These are phyloP conservation scores for Cheirogaleus major DNA, from an alignment of 2,797 vertebrate genomes.

Conservation along the genomic window DNA sequence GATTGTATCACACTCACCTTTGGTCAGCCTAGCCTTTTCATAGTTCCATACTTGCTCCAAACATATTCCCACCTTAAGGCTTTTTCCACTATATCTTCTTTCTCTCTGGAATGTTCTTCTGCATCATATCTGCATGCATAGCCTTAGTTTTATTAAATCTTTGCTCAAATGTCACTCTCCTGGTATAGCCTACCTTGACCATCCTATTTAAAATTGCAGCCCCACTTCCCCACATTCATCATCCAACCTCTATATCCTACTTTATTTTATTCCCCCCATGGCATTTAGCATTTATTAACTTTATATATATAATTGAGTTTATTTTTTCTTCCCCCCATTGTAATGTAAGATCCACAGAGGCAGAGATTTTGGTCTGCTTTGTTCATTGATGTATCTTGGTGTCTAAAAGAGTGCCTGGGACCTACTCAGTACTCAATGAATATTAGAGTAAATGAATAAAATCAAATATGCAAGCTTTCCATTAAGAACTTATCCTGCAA, in stretches of 20 bases:
- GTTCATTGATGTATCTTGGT: background rate
- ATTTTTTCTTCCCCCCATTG: background rate
- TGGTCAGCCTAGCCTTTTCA: background rate
- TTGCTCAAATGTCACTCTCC: background rate
- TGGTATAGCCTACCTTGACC: background rate
- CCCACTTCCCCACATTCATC: background rate
- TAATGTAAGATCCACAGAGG: background rate
- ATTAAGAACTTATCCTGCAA: constrained; percentile 37
- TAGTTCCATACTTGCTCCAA: background rate
- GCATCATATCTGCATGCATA: background rate
- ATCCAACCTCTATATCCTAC: background rate
- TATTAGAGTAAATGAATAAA: constrained; percentile 7
- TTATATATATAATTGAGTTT: background rate
- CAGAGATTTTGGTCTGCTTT: background rate
- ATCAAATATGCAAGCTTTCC: background rate
- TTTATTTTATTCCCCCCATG: background rate
- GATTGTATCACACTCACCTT: background rate
- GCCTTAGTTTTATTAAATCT: background rate
- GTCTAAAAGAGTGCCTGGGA: background rate
- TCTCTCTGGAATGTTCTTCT: background rate
- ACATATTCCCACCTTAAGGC: background rate
- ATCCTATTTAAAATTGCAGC: background rate
- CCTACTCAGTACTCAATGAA: background rate
- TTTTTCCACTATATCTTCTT: background rate
- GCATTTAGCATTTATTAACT: background rate